Evolutionary conservation across 2,888 invertebrate genomes (phyloP), one percentile per base, ranked within the genome.

Genomic region (Lasius platythorax): DNA sequence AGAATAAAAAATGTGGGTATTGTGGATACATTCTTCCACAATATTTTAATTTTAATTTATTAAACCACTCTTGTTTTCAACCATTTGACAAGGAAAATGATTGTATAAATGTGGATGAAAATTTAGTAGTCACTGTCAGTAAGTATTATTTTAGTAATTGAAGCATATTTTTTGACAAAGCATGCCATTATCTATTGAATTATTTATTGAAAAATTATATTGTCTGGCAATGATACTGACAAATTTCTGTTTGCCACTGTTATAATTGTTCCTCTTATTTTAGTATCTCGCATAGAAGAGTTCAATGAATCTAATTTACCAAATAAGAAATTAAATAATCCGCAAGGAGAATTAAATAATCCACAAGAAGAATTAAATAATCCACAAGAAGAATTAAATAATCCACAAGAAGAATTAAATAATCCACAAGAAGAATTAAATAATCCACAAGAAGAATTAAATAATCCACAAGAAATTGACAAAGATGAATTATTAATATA

Each of bases 131-230:
- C n/a, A 64, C 12, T 37, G 64, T 64, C 9, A 1, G 64, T 64
- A 64, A 9, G 64, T 64, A 64, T 37, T 37, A 64, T 64, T 64
- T 37, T 37, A 64, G 11, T 66, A 66, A 66, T 64, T 4, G n/a
- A 66, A 23, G 37, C 9, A 64, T 37, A 11, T 64, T 18, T 4
- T 18, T 64, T 64, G 8, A 11, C 4, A 64, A 64, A 64, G 11
- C n/a, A 64, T 64, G n/a, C 5, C 64, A 64, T 37, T 64, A n/a
- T 43, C 43, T 11, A 43, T 43, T 43, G 11, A 43, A 9, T 64
- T 64, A 64, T 64, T 1, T 18, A 37, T n/a, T 37, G 37, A 64
- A 37, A 64, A 37, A 64, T 37, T 37, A 37, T 64, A 63, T 18
- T 64, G n/a, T 66, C 37, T 64, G 11, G 4, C n/a, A 64, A 37